A percentile compares a stretch with the other conserved stretches of the same genome.
phyloP scores from a whole-genome alignment of 2,797 vertebrate species.

The Aphelocoma californica region DNA sequence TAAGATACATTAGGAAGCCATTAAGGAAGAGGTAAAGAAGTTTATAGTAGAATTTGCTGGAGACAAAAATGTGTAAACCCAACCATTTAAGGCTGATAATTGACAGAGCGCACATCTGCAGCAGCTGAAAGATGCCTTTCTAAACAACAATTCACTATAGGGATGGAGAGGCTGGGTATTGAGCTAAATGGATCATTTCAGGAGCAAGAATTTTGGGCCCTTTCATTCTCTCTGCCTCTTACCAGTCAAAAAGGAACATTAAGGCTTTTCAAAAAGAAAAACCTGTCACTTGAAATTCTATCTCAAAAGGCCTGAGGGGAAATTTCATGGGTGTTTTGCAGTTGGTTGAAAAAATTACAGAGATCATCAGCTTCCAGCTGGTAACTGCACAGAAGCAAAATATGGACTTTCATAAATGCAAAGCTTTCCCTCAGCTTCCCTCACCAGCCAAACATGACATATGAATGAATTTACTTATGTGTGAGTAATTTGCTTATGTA shows the following conservation, averaged over 20 bases:
- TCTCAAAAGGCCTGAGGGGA: background rate
- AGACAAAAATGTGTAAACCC: slow-evolving; percentile 52
- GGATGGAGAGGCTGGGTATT: background rate
- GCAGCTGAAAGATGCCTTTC: slow-evolving; percentile 54
- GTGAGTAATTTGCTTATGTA: background rate
- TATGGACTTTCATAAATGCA: background rate
- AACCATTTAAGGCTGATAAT: slow-evolving; percentile 48
- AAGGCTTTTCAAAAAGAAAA: slow-evolving; percentile 12
- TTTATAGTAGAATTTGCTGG: slow-evolving; percentile 53
- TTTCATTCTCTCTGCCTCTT: slow-evolving; percentile 9
- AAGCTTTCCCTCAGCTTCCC: background rate
- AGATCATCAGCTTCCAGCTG: background rate
- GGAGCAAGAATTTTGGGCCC: background rate
- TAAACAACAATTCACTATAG: slow-evolving; percentile 33
- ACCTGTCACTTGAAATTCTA: background rate
- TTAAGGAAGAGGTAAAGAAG: slow-evolving; percentile 61
- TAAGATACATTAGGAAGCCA: slow-evolving; percentile 62
- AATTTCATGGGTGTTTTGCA: background rate
- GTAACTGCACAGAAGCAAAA: background rate
- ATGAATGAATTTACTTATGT: background rate
- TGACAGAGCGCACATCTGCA: slow-evolving; percentile 59
- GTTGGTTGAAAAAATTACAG: background rate
- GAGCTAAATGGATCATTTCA: slow-evolving; percentile 16
- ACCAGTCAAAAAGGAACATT: background rate
- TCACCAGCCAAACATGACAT: background rate